Base-by-base conservation (phyloP, 1,140 invertebrate species). In the Wasmannia auropunctata region DNA sequence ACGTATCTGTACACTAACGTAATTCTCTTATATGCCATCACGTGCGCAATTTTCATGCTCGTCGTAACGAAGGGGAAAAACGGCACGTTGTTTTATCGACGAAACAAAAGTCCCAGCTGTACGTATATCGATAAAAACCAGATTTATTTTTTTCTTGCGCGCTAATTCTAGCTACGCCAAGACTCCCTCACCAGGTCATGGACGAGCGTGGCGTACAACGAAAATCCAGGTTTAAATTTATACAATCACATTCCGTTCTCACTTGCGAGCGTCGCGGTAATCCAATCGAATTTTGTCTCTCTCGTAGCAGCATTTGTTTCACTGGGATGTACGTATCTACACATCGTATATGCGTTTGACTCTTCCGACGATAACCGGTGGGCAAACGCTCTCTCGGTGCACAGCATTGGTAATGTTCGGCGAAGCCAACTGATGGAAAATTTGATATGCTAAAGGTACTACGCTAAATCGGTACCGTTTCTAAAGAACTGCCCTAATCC, bases 401-500 rank as follows among this genome's bases (percentile, higher is more conserved):
- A 28, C 34, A 54, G 28, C 22, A 58, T 84, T 34, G 2, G 7
- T 22, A 63, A 74, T n/a, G 22, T 72, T 19, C 19, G n/a, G 51
- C 22, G 54, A 87, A 54, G 40, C 40, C 56, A 56, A 84, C 31
- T 16, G 25, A 88, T 79, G 31, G 43, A 72, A 83, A 86, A 49
- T 58, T 49, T 83, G 70, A 79, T 69, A 75, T 85, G 88, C 76
- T 80, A 34, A 25, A 37, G 40, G 49, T 70, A 40, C 22, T 56
- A 58, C 6, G 56, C 40, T 67, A 58, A 63, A 31, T 70, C 14
- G 7, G 10, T 43, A 62, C 56, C 58, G 54, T 14, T 67, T 31
- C 60, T 86, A 67, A 72, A 85, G 67, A n/a, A 75, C 63, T 77
- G 25, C 1, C 43, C 37, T 37, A 77, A 86, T 75, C n/a, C 74